A percentile compares a stretch with the other conserved stretches of the same genome.
phyloP scores from a whole-genome alignment of 1,140 invertebrate genomes.

The Platorchestia sp. region DNA sequence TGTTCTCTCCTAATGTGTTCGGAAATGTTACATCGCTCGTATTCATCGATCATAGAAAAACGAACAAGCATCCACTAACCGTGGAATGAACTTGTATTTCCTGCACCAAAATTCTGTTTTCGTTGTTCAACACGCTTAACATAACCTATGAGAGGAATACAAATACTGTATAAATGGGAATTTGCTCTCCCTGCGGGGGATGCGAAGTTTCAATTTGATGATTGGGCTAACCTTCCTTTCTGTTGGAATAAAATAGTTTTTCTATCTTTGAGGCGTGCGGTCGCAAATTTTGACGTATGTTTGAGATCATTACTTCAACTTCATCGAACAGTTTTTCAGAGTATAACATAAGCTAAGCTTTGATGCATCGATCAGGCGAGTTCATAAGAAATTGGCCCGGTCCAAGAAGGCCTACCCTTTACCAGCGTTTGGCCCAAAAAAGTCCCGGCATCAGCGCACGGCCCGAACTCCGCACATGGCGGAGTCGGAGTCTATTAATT shows the following conservation, averaged over 20 bases:
- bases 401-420: background rate
- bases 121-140: background rate
- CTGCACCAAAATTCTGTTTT: background rate
- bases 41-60: background rate
- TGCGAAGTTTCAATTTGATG: too few species aligned
- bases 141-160: too few species aligned
- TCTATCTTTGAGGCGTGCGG: too few species aligned
- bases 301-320: too few species aligned
- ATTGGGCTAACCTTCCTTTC: too few species aligned
- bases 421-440: background rate
- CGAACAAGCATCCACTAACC: background rate
- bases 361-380: background rate
- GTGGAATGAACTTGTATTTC: background rate
- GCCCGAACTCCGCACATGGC: background rate
- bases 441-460: background rate
- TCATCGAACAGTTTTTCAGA: background rate
- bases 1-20: background rate
- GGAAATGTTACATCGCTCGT: background rate
- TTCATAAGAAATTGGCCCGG: background rate
- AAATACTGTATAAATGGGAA: too few species aligned
- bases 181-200: too few species aligned
- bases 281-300: too few species aligned
- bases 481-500: slow-evolving; percentile 23
- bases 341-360: background rate
- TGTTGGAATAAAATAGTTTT: too few species aligned